phyloP scores from a whole-genome alignment of 2,888 invertebrate genomes.

The Mythimna ferrago region DNA sequence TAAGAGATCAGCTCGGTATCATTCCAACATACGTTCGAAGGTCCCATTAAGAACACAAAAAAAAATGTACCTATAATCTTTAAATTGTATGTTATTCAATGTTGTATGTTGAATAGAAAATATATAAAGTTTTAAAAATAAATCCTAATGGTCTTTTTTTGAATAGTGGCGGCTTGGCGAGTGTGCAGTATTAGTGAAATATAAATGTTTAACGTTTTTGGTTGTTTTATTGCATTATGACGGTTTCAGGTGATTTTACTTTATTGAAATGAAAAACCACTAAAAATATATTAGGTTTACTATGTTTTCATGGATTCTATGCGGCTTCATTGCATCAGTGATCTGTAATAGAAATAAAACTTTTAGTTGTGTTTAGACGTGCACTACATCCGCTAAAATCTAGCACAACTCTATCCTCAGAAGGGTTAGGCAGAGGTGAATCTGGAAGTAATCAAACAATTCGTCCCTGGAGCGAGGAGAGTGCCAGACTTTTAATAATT shows the following conservation, averaged over 20 bases:
- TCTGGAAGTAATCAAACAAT: too few relatives aligned
- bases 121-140: conserved; percentile 83
- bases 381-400: neutral
- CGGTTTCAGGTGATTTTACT: conserved; percentile 54
- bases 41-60: conserved; percentile 79
- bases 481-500: too few relatives aligned
- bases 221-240: conserved; percentile 72
- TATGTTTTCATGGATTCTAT: neutral
- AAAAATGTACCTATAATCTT: conserved; percentile 71
- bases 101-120: conserved; percentile 88
- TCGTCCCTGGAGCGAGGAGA: too few relatives aligned
- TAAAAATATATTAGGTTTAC: conserved; percentile 13
- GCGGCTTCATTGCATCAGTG: conserved; percentile 26
- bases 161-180: conserved; percentile 75
- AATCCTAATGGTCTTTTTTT: conserved; percentile 82
- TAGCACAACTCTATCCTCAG: neutral
- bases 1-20: conserved; percentile 86
- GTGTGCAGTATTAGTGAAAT: conserved; percentile 87
- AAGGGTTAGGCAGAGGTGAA: too few relatives aligned
- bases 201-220: conserved; percentile 78
- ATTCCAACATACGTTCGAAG: conserved; percentile 83
- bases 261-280: conserved; percentile 48
- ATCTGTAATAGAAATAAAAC: conserved; percentile 32
- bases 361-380: neutral
- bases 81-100: conserved; percentile 85